A percentile compares a stretch with the other conserved stretches of the same genome.
These are phyloP conservation scores for Sarotherodon lohbergeri DNA, from an alignment of 2,113 vertebrate species.

Conservation along the genomic window DNA sequence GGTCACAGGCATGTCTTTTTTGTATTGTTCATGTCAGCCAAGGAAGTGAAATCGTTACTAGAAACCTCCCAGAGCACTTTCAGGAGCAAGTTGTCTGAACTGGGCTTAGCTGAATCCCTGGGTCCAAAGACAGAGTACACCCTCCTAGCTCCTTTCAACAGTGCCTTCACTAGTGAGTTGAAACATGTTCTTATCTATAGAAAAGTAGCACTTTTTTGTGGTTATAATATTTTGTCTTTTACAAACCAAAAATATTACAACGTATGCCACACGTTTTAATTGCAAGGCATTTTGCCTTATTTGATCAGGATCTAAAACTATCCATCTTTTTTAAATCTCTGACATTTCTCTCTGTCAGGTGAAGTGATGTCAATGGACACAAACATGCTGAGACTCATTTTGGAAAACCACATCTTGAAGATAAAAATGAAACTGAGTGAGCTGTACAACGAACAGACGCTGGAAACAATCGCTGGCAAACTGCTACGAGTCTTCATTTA, in stretches of 20 bases:
- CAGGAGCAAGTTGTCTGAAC: slow-evolving; percentile 77
- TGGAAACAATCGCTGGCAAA: slow-evolving; percentile 89
- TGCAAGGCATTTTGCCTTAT: background rate
- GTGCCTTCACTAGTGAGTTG: slow-evolving; percentile 83
- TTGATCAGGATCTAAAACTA: background rate
- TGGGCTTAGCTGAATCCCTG: slow-evolving; percentile 80
- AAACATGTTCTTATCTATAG: background rate
- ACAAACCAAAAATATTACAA: background rate
- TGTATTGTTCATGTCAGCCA: slow-evolving; percentile 68
- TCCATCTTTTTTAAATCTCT: background rate
- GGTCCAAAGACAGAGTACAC: slow-evolving; percentile 84
- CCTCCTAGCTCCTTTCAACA: slow-evolving; percentile 83
- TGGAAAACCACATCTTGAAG: slow-evolving; percentile 94
- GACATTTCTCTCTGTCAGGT: slow-evolving; percentile 63
- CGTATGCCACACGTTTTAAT: background rate
- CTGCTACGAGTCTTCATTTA: slow-evolving; percentile 91
- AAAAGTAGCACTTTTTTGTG: background rate
- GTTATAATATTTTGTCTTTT: background rate
- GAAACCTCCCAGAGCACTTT: slow-evolving; percentile 83
- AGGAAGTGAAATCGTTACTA: slow-evolving; percentile 85
- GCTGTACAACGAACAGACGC: slow-evolving; percentile 88
- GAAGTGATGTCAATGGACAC: slow-evolving; percentile 81
- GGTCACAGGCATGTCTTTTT: background rate
- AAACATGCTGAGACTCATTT: slow-evolving; percentile 76
- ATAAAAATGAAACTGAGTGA: slow-evolving; percentile 85